A percentile compares a stretch with the other conserved stretches of the same genome.
Conservation (phyloP, 2,113 vertebrate genomes). For the Peucedramus taeniatus region DNA sequence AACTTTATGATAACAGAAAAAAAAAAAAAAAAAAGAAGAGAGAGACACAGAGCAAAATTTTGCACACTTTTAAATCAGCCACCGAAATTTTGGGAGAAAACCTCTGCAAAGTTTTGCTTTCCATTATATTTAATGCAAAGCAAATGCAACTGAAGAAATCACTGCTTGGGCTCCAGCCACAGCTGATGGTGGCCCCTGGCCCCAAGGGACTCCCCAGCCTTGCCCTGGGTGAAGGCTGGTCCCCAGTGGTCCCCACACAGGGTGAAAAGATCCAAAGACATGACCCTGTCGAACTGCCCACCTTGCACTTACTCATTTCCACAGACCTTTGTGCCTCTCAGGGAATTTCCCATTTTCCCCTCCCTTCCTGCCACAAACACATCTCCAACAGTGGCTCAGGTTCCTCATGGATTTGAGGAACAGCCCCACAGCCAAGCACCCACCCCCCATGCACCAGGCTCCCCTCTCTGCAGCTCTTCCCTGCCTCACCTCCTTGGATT, state of each 20-base stretch:
- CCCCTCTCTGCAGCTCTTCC: neutral
- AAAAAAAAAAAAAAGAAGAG: neutral
- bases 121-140: neutral
- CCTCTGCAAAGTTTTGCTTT: neutral
- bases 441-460: neutral
- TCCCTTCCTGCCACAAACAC: neutral
- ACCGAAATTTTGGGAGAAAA: neutral
- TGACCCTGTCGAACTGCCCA: fast-evolving
- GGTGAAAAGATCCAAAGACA: neutral
- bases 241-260: neutral
- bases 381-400: neutral
- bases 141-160: neutral
- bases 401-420: fast-evolving
- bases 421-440: neutral
- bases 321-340: neutral
- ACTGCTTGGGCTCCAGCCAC: neutral
- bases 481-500: neutral
- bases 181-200: neutral
- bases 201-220: neutral
- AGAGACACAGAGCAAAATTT: neutral
- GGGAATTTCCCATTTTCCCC: neutral
- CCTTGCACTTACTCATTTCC: neutral
- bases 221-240: neutral
- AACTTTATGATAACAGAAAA: neutral
- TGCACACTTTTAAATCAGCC: neutral